A percentile compares a stretch with the other conserved stretches of the same genome.
Conservation (phyloP, 2,113 vertebrate genomes). For the Ageneiosus marmoratus region DNA sequence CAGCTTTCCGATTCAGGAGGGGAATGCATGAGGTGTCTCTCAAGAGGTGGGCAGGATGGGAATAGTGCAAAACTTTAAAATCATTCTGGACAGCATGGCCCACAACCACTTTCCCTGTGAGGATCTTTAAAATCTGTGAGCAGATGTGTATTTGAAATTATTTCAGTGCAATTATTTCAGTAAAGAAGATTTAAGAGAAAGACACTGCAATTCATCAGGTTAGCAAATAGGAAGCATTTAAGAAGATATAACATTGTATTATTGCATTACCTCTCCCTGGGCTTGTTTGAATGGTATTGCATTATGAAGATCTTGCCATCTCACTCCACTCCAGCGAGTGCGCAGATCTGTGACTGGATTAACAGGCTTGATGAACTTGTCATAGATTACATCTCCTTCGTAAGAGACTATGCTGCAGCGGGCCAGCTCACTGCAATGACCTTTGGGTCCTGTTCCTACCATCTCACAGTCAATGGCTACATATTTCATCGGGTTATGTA, state of each 20-base stretch:
- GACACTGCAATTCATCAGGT: background rate
- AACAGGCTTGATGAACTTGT: constrained; percentile 79
- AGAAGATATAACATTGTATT: constrained; percentile 69
- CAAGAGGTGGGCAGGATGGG: constrained; percentile 77
- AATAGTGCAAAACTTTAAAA: constrained; percentile 83
- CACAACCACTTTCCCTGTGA: constrained; percentile 83
- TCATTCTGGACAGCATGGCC: constrained; percentile 90
- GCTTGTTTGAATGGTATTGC: constrained; percentile 79
- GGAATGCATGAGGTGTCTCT: constrained; percentile 86
- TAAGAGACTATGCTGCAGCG: constrained; percentile 88
- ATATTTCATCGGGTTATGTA: constrained; percentile 68
- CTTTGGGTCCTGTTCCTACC: constrained; percentile 88
- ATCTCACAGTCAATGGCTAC: constrained; percentile 94
- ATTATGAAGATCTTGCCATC: constrained; percentile 69
- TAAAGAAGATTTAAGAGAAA: background rate
- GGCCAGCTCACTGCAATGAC: constrained; percentile 77
- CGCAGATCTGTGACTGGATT: constrained; percentile 82
- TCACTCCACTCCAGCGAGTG: constrained; percentile 88
- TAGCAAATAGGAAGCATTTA: constrained; percentile 31
- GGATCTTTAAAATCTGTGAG: constrained; percentile 83
- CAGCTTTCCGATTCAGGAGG: constrained; percentile 78
- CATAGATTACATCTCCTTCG: constrained; percentile 82
- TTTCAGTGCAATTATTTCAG: constrained; percentile 57
- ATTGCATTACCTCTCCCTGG: constrained; percentile 77
- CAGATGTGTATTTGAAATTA: background rate